phyloP scores from a whole-genome alignment of 2,888 invertebrate species.

The Tipula confusa region DNA sequence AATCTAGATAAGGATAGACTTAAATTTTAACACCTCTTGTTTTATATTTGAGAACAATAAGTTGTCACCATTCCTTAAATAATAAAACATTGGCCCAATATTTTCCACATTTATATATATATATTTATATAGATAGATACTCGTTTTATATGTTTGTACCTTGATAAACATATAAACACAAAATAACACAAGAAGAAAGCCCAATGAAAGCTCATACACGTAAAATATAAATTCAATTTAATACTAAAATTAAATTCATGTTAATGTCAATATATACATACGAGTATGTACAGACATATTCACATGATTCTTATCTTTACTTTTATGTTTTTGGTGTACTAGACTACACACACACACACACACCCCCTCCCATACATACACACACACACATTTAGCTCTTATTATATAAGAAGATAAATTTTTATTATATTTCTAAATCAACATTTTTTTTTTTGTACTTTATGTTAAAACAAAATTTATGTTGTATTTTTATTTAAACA shows the following conservation, averaged over 20 bases:
- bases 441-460: background rate
- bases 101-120: too few species aligned
- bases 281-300: background rate
- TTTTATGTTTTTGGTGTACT: background rate
- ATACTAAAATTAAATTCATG: constrained; percentile 9
- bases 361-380: background rate
- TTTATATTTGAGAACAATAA: too few species aligned
- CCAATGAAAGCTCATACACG: constrained; percentile 9
- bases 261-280: background rate
- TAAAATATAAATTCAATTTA: constrained; percentile 12
- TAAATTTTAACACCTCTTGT: too few species aligned
- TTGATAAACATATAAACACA: background rate
- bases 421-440: constrained; percentile 20
- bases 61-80: too few species aligned
- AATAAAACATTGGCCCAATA: too few species aligned
- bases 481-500: constrained; percentile 25
- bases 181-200: background rate
- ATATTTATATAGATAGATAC: too few species aligned
- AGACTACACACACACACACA: background rate
- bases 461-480: constrained; percentile 20
- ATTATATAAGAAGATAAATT: background rate
- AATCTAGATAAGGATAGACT: too few species aligned
- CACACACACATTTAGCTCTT: background rate
- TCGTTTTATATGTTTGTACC: too few species aligned
- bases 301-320: background rate